A percentile compares a stretch with the other conserved stretches of the same genome.
Conservation (phyloP, 1,140 invertebrate genomes). For the Bombus superbus region DNA sequence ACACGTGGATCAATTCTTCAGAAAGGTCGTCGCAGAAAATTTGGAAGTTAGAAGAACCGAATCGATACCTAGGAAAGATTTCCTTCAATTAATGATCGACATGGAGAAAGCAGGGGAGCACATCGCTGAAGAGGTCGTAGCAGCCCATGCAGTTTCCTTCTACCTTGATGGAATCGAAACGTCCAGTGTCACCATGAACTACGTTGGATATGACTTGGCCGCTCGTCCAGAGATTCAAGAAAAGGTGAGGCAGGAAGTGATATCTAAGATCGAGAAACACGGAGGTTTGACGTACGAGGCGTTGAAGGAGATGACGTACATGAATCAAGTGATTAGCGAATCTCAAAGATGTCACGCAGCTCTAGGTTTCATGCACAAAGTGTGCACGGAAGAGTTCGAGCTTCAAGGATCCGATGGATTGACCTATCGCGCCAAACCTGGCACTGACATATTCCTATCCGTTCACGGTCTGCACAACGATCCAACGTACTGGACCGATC, state of each 20-base stretch:
- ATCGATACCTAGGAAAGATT: conserved; percentile 56
- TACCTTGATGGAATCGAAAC: conserved; percentile 66
- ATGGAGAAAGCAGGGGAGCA: conserved; percentile 52
- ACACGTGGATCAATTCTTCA: conserved; percentile 49
- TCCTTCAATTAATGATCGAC: conserved; percentile 64
- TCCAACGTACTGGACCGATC: conserved; percentile 78
- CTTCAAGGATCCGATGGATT: conserved; percentile 67
- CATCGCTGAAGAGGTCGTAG: conserved; percentile 21
- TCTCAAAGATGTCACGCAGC: conserved; percentile 55
- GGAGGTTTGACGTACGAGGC: conserved; percentile 54
- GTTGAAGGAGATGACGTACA: conserved; percentile 64
- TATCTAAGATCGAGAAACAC: conserved; percentile 23
- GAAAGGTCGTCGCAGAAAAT: conserved; percentile 36
- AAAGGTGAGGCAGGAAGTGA: conserved; percentile 59
- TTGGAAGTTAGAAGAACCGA: conserved; percentile 35
- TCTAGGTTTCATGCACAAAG: conserved; percentile 32
- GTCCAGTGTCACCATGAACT: conserved; percentile 25
- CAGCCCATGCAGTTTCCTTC: conserved; percentile 52
- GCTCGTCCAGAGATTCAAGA: conserved; percentile 46
- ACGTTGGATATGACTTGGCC: conserved; percentile 40
- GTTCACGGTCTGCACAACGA: conserved; percentile 80
- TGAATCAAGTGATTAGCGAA: conserved; percentile 66
- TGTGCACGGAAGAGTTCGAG: conserved; percentile 54
- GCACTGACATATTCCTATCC: conserved; percentile 74
- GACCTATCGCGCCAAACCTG: conserved; percentile 52